Conservation (phyloP, 2,797 vertebrate genomes). For the Clamator glandarius region DNA sequence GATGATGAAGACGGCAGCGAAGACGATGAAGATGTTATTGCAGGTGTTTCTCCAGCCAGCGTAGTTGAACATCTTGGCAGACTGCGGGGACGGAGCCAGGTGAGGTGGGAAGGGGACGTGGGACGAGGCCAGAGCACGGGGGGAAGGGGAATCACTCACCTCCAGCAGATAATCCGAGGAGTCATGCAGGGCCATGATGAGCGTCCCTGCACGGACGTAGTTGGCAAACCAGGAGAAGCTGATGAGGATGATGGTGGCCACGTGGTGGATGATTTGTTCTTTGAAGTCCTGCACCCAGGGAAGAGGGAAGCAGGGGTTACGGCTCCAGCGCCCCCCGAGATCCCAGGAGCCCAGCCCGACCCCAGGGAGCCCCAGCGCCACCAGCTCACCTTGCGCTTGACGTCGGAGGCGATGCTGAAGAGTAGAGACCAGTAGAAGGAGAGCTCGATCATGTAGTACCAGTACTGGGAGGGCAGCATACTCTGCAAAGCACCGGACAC, state of each 20-base stretch:
- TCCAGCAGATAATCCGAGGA: constrained; percentile 94
- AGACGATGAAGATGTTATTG: constrained; percentile 94
- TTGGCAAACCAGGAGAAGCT: constrained; percentile 98
- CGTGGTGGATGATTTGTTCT: constrained; percentile 94
- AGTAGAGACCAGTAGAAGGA: constrained; percentile 94
- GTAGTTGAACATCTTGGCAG: constrained; percentile 98
- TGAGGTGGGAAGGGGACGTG: background rate
- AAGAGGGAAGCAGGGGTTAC: background rate
- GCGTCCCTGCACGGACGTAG: constrained; percentile 91
- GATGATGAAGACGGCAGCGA: constrained; percentile 90
- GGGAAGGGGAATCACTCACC: constrained; percentile 75
- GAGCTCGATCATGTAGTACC: constrained; percentile 92
- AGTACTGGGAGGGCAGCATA: constrained; percentile 90
- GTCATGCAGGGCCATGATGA: constrained; percentile 95
- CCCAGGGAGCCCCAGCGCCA: background rate
- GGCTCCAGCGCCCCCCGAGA: background rate
- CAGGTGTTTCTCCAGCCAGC: constrained; percentile 94
- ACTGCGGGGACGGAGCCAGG: constrained; percentile 67
- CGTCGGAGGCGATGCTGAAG: constrained; percentile 93
- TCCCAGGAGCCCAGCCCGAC: too few relatives aligned
- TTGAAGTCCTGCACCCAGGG: constrained; percentile 86
- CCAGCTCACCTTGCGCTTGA: constrained; percentile 91
- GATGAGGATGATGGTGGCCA: constrained; percentile 94
- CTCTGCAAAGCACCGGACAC: constrained; percentile 75
- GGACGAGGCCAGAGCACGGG: fast-evolving